Conservation (phyloP, 2,113 vertebrate genomes). For the Dromaius novaehollandiae region DNA sequence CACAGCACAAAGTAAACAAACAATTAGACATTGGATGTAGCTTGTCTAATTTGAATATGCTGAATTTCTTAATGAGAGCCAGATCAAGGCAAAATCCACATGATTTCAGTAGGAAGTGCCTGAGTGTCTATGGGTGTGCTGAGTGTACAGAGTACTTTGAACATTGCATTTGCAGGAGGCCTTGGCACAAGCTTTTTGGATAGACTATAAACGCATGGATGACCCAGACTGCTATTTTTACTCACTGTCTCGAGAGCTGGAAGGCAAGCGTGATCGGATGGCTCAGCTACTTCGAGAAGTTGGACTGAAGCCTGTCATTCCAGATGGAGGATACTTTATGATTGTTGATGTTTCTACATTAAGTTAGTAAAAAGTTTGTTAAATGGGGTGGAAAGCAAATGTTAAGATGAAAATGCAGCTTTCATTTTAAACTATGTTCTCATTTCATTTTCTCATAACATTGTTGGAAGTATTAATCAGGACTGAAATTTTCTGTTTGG, state of each 20-base stretch:
- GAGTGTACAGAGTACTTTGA: not conserved
- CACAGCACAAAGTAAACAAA: not conserved
- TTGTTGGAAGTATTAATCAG: not conserved
- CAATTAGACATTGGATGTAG: not conserved
- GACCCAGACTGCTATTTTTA: slow-evolving; percentile 91
- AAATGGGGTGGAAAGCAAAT: not conserved
- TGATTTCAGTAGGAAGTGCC: not conserved
- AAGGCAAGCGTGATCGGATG: slow-evolving; percentile 89
- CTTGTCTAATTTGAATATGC: not conserved
- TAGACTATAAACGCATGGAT: slow-evolving; percentile 86
- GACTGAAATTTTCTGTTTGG: not conserved
- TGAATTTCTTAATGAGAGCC: not conserved
- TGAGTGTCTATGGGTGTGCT: not conserved
- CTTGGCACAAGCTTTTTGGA: slow-evolving; percentile 85
- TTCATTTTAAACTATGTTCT: not conserved
- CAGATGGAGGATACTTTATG: slow-evolving; percentile 97
- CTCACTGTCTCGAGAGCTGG: slow-evolving; percentile 85
- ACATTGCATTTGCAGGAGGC: slow-evolving; percentile 83
- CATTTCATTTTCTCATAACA: accelerated
- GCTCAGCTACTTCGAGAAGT: slow-evolving; percentile 80
- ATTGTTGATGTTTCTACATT: slow-evolving; percentile 87
- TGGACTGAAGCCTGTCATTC: slow-evolving; percentile 88
- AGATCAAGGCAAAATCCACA: not conserved
- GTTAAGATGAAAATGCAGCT: not conserved
- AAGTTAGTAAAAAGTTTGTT: slow-evolving; percentile 76